phyloP scores from a whole-genome alignment of 2,113 vertebrate species.

The Trochalopteron elliotii region DNA sequence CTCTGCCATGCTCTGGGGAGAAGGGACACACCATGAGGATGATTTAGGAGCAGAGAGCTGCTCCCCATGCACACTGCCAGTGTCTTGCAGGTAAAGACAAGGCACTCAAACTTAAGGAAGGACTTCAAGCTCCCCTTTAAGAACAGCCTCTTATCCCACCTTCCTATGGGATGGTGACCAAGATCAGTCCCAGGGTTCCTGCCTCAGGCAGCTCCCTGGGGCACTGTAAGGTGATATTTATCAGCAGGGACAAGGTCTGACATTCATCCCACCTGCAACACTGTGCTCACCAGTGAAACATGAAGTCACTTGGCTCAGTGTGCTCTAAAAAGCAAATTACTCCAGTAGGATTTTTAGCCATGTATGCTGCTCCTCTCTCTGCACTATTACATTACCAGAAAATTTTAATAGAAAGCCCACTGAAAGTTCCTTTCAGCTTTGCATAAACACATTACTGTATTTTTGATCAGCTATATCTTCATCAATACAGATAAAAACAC shows the following conservation, averaged over 20 bases:
- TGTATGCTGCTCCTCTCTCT: neutral
- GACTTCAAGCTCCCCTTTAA: neutral
- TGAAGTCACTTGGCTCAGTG: neutral
- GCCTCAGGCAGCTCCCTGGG: neutral
- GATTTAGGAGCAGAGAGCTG: neutral
- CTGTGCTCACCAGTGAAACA: neutral
- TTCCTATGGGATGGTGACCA: neutral
- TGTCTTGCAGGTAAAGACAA: neutral
- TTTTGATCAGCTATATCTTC: neutral
- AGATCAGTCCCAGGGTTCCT: neutral
- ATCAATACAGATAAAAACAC: neutral
- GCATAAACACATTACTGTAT: neutral
- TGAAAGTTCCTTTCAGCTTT: neutral
- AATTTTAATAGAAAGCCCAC: neutral
- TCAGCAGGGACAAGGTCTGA: neutral
- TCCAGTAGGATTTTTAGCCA: neutral
- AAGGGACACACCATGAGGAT: neutral
- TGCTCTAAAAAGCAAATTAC: neutral
- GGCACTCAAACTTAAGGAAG: neutral
- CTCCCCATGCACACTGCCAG: neutral
- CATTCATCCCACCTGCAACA: neutral
- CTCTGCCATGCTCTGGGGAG: neutral
- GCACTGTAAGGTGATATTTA: accelerated
- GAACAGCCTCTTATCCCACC: neutral
- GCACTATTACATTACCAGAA: neutral